These are phyloP conservation scores for Ophion slaviceki DNA, from an alignment of 2,888 invertebrate genomes.

Conservation along the genomic window DNA sequence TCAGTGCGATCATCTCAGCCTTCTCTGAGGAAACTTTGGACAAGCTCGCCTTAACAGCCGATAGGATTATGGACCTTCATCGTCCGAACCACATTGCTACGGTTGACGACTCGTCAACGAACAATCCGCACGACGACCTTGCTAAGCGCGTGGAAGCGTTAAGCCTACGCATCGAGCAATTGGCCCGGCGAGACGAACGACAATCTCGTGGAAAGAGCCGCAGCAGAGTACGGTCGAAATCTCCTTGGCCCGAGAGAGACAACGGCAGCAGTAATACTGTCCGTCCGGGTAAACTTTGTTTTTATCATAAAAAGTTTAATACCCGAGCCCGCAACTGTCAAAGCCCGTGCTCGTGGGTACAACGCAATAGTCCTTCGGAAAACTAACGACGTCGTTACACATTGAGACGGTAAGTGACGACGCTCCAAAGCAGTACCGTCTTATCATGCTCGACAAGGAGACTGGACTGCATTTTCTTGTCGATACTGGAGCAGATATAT, in stretches of 20 bases:
- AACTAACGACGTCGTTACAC: conserved; percentile 40
- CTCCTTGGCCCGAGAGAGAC: not conserved
- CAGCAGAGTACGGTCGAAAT: too few species aligned
- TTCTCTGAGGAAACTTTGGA: too few species aligned
- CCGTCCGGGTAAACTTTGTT: conserved; percentile 8
- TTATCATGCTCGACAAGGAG: conserved; percentile 33
- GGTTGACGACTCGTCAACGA: too few species aligned
- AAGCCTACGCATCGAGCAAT: too few species aligned
- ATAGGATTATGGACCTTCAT: too few species aligned
- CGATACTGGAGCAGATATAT: conserved; percentile 55
- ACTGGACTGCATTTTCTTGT: conserved; percentile 25
- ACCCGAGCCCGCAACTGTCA: conserved; percentile 43
- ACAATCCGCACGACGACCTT: too few species aligned
- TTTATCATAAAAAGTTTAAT: conserved; percentile 45
- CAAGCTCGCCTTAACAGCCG: too few species aligned
- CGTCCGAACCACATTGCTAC: too few species aligned
- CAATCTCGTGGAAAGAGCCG: too few species aligned
- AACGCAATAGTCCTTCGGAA: not conserved
- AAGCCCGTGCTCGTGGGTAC: conserved; percentile 28
- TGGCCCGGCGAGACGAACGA: too few species aligned
- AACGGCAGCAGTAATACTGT: not conserved
- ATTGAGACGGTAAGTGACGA: conserved; percentile 25
- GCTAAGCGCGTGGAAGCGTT: too few species aligned
- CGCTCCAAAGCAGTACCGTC: conserved; percentile 28
- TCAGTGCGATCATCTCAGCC: too few species aligned